Conservation (phyloP, 2,797 vertebrate genomes). For the Tadarida brasiliensis region DNA sequence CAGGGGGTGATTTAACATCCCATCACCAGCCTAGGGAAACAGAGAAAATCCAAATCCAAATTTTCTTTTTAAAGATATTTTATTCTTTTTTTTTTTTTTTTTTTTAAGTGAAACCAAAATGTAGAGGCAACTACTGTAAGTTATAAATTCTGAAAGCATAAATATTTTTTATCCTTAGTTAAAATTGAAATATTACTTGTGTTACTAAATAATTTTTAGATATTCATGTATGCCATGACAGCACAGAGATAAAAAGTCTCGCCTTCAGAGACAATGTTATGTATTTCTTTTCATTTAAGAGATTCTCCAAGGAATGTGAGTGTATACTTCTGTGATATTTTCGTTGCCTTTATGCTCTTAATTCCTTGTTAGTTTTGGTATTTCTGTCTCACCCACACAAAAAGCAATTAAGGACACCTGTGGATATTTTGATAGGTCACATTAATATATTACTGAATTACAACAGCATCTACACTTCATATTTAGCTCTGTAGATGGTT, state of each 20-base stretch:
- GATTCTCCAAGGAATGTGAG: not conserved
- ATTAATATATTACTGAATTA: constrained; percentile 45
- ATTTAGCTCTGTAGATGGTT: not conserved
- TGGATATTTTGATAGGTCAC: constrained; percentile 41
- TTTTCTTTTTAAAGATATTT: constrained; percentile 43
- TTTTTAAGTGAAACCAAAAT: constrained; percentile 50
- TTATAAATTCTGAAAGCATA: constrained; percentile 52
- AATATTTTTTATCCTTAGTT: constrained; percentile 36
- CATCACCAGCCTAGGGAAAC: constrained; percentile 41
- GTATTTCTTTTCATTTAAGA: not conserved
- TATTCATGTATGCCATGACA: constrained; percentile 15
- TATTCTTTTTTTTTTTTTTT: not conserved
- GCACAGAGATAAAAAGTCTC: not conserved
- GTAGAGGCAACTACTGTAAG: constrained; percentile 64
- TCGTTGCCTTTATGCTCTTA: not conserved
- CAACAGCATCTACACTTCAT: not conserved
- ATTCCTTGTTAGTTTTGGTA: constrained; percentile 34
- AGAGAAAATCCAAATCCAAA: constrained; percentile 24
- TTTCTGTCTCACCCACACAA: not conserved
- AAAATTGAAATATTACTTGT: constrained; percentile 65
- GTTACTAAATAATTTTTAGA: constrained; percentile 58
- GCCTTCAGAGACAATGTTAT: not conserved
- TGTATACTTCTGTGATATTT: not conserved
- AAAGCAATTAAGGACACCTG: not conserved
- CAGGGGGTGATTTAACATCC: constrained; percentile 24